Percentiles rank a stretch among this genome's conserved stretches.
phyloP scores from a whole-genome alignment of 2,888 invertebrate species.

The Euclidia mi region DNA sequence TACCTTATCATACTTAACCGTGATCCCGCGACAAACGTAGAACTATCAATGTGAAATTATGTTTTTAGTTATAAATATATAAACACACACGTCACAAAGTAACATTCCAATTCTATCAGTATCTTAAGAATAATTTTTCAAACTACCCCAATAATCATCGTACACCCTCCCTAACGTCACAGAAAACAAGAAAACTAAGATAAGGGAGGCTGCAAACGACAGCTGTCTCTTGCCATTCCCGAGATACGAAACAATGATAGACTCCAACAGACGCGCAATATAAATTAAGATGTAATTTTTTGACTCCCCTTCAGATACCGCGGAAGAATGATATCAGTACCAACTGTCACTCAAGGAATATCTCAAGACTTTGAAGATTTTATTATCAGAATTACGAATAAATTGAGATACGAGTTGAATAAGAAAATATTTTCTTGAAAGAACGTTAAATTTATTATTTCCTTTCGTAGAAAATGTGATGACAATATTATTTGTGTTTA shows the following conservation, averaged over 20 bases:
- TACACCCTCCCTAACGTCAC: slow-evolving; percentile 28
- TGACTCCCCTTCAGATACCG: slow-evolving; percentile 40
- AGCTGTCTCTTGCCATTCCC: slow-evolving; percentile 56
- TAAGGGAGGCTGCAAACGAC: slow-evolving; percentile 57
- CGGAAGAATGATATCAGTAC: slow-evolving; percentile 48
- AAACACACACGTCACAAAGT: neutral
- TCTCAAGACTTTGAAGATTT: slow-evolving; percentile 37
- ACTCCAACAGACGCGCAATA: slow-evolving; percentile 48
- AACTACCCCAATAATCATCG: slow-evolving; percentile 15
- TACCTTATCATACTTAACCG: too few relatives aligned
- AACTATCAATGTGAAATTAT: too few relatives aligned
- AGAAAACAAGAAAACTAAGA: slow-evolving; percentile 53
- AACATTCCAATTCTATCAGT: neutral
- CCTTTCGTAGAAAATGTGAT: neutral
- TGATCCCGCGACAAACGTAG: too few relatives aligned
- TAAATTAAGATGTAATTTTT: slow-evolving; percentile 55
- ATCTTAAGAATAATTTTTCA: slow-evolving; percentile 4
- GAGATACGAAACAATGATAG: slow-evolving; percentile 58
- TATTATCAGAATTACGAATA: slow-evolving; percentile 14
- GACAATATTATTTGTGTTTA: too few relatives aligned
- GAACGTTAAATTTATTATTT: neutral
- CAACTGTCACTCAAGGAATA: slow-evolving; percentile 35
- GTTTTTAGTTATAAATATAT: too few relatives aligned
- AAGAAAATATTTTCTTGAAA: neutral
- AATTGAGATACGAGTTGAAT: slow-evolving; percentile 1